Percentiles rank a stretch among this genome's conserved stretches.
These are phyloP conservation scores for Reticulitermes lucifugus DNA, from an alignment of 2,888 invertebrate species.

Conservation along the genomic window DNA sequence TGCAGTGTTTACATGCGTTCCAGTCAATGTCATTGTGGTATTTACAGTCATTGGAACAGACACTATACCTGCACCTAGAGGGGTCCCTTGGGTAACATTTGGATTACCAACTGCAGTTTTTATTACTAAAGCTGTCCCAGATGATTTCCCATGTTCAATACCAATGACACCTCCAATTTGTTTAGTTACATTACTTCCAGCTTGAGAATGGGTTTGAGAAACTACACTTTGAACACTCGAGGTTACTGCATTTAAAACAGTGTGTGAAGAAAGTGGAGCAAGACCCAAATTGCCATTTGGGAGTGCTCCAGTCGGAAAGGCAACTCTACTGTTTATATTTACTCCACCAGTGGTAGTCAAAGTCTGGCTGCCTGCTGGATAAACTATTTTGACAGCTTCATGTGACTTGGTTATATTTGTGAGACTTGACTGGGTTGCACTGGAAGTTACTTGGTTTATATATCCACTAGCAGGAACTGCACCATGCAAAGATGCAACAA, in stretches of 20 bases:
- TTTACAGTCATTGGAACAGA: constrained; percentile 74
- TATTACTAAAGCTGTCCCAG: constrained; percentile 64
- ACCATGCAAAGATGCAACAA: constrained; percentile 56
- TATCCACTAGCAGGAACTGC: constrained; percentile 57
- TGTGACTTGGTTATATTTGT: constrained; percentile 64
- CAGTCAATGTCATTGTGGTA: constrained; percentile 63
- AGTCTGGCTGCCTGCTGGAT: constrained; percentile 66
- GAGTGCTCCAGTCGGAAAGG: constrained; percentile 70
- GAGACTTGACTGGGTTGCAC: constrained; percentile 55
- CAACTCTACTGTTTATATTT: constrained; percentile 70
- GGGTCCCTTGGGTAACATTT: constrained; percentile 56
- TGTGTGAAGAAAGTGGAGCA: constrained; percentile 65
- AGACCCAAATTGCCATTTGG: constrained; percentile 79
- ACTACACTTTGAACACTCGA: constrained; percentile 62
- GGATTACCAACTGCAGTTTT: constrained; percentile 58
- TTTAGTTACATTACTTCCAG: constrained; percentile 54
- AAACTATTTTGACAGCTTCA: constrained; percentile 70
- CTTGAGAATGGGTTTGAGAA: constrained; percentile 54
- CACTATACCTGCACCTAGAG: constrained; percentile 65
- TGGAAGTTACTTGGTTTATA: constrained; percentile 58
- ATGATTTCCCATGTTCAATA: constrained; percentile 58
- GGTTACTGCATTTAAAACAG: constrained; percentile 66
- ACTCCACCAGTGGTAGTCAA: constrained; percentile 61
- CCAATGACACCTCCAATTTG: constrained; percentile 54
- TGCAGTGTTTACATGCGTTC: constrained; percentile 60